Conservation (phyloP, 2,113 vertebrate species). For the Paralichthys olivaceus region DNA sequence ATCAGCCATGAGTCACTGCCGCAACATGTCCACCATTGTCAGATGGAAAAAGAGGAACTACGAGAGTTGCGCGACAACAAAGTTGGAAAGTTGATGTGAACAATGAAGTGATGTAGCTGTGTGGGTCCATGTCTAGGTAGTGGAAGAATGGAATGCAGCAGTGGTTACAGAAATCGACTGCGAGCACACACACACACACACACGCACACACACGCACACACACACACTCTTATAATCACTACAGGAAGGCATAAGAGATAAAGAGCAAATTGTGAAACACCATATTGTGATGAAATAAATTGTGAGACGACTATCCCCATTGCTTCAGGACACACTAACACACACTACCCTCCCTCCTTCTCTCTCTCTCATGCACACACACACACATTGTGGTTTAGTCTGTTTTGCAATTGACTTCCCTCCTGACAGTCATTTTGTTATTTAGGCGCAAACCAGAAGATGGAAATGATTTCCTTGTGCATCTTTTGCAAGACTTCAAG, state of each 20-base stretch:
- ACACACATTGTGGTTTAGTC: slow-evolving; percentile 1
- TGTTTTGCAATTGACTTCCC: slow-evolving; percentile 42
- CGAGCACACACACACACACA: background rate
- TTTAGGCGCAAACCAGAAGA: slow-evolving; percentile 25
- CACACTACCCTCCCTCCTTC: background rate
- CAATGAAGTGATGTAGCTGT: background rate
- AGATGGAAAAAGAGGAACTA: background rate
- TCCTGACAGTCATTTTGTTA: slow-evolving; percentile 36
- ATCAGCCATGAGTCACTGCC: slow-evolving; percentile 46
- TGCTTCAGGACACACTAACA: background rate
- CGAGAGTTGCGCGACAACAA: background rate
- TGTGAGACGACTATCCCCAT: slow-evolving; percentile 6
- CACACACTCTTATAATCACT: background rate
- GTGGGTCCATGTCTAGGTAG: too few relatives aligned
- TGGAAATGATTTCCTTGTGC: slow-evolving; percentile 16
- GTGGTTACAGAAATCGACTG: background rate
- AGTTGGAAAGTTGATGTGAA: background rate
- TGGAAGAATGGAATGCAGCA: background rate
- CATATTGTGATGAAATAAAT: slow-evolving; percentile 34
- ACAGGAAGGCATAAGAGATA: too few relatives aligned
- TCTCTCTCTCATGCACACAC: slow-evolving; percentile 8
- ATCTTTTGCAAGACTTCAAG: slow-evolving; percentile 37
- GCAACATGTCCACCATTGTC: background rate
- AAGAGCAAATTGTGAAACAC: too few relatives aligned
- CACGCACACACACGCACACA: background rate